Conservation (phyloP, 2,113 vertebrate genomes). For the Dendrocopos noguchii region DNA sequence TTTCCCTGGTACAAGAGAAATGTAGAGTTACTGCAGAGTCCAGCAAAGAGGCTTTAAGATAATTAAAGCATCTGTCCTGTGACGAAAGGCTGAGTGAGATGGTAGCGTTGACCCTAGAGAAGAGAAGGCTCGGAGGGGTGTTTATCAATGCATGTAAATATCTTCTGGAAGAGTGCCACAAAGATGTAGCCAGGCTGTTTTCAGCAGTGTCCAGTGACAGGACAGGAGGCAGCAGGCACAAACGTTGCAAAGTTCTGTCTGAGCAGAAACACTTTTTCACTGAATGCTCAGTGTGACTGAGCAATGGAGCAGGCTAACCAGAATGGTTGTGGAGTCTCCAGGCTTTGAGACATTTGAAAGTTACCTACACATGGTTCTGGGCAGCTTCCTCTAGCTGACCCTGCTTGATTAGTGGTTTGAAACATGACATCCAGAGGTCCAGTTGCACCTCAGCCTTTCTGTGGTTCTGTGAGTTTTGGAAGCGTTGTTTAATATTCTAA, state of each 20-base stretch:
- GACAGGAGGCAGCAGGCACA: neutral
- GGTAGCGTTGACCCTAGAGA: neutral
- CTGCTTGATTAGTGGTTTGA: neutral
- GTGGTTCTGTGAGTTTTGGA: neutral
- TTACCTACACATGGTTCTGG: neutral
- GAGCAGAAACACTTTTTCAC: neutral
- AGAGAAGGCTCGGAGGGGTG: neutral
- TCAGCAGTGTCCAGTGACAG: too few species aligned
- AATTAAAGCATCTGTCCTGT: neutral
- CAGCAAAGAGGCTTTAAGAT: neutral
- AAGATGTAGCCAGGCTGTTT: neutral
- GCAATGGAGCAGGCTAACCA: neutral
- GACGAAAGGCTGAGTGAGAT: neutral
- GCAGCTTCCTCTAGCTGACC: neutral
- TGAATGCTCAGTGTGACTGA: neutral
- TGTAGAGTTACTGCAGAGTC: neutral
- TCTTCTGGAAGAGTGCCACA: neutral
- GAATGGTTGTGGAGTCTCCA: too few species aligned
- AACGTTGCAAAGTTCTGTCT: neutral
- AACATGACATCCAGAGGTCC: neutral
- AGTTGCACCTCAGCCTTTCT: neutral
- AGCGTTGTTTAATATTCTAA: neutral
- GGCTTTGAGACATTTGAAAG: too few species aligned
- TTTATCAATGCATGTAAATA: neutral
- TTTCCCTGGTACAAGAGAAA: neutral